Percentiles rank a stretch among this genome's conserved stretches.
phyloP scores from a whole-genome alignment of 2,888 invertebrate species.

The Tinea trinotella region DNA sequence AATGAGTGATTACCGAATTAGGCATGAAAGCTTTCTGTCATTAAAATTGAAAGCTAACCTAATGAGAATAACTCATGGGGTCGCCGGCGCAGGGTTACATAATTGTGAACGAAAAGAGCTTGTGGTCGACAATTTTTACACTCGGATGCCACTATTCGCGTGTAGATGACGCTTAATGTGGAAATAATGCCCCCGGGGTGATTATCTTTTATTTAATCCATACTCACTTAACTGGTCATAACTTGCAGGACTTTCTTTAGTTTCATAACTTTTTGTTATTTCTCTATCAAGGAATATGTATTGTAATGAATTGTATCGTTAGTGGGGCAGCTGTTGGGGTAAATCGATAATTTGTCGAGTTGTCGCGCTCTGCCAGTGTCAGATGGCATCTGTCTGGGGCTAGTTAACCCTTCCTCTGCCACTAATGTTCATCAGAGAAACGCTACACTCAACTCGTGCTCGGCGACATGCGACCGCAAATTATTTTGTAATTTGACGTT shows the following conservation, averaged over 20 bases:
- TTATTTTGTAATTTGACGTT: conserved; percentile 49
- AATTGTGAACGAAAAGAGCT: conserved; percentile 14
- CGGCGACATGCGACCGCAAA: conserved; percentile 27
- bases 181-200: conserved; percentile 54
- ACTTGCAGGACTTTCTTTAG: conserved; percentile 18
- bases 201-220: conserved; percentile 61
- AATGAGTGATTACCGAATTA: conserved; percentile 8
- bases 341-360: conserved; percentile 37
- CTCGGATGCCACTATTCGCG: conserved; percentile 34
- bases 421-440: conserved; percentile 32
- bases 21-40: conserved; percentile 9
- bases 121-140: conserved; percentile 14
- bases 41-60: conserved; percentile 2
- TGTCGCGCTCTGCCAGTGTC: conserved; percentile 39
- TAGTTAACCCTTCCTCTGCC: conserved; percentile 28
- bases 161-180: conserved; percentile 48
- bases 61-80: conserved; percentile 3
- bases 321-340: conserved; percentile 25
- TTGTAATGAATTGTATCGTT: conserved; percentile 20
- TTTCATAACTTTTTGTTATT: conserved; percentile 13
- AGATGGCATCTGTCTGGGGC: conserved; percentile 33
- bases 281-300: conserved; percentile 17
- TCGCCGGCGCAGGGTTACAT: conserved; percentile 6
- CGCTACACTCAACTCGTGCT: conserved; percentile 26
- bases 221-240: conserved; percentile 25